Conservation (phyloP, 2,113 vertebrate species). For the Capreolus pygargus region DNA sequence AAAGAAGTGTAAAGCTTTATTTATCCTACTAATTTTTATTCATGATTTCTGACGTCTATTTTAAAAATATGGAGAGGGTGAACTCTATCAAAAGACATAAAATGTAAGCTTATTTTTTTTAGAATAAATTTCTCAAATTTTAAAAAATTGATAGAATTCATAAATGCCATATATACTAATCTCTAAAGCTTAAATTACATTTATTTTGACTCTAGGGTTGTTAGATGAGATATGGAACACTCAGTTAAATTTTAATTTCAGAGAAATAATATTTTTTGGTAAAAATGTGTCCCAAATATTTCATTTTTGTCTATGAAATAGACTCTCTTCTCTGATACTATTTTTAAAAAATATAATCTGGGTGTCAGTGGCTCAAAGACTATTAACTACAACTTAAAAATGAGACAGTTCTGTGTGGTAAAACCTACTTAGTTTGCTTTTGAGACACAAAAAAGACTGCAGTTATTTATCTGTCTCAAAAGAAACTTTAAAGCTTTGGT, state of each 20-base stretch:
- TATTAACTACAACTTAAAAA: neutral
- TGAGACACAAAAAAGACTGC: neutral
- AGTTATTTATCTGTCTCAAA: neutral
- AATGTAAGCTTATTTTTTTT: neutral
- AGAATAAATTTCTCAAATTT: neutral
- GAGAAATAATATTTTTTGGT: neutral
- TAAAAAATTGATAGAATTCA: neutral
- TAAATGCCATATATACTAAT: neutral
- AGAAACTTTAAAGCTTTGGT: constrained; percentile 17
- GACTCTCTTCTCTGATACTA: neutral
- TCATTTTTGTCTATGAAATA: constrained; percentile 26
- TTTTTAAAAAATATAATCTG: neutral
- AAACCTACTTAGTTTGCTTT: neutral
- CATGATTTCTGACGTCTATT: neutral
- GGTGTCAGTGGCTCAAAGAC: neutral
- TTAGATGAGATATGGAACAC: neutral
- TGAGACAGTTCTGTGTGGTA: neutral
- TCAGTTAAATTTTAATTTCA: neutral
- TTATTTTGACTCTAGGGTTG: neutral
- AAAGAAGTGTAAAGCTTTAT: neutral
- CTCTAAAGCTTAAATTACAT: neutral
- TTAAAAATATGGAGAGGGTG: neutral
- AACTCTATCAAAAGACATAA: neutral
- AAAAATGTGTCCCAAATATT: neutral
- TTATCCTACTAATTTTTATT: neutral